These are phyloP conservation scores for Brachionus calyciflorus DNA, from an alignment of 1,140 invertebrate genomes.

Conservation along the genomic window DNA sequence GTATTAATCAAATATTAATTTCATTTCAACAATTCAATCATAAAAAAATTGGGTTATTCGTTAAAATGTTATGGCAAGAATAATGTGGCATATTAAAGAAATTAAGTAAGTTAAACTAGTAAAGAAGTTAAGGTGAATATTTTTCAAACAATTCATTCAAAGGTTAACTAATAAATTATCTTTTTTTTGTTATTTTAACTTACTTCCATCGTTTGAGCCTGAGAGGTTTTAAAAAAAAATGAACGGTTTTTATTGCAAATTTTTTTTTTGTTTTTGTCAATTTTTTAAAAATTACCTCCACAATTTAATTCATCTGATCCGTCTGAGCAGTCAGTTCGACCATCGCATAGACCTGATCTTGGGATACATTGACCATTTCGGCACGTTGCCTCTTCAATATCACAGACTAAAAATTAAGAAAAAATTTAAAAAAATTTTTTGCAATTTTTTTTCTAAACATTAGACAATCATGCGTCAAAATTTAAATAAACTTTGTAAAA, in stretches of 20 bases:
- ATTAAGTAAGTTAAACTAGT: neutral
- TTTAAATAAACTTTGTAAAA: too few relatives aligned
- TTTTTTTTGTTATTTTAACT: neutral
- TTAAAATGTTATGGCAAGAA: too few relatives aligned
- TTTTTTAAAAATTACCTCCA: constrained; percentile 59
- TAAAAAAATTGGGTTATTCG: too few relatives aligned
- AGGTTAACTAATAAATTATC: neutral
- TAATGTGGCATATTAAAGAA: too few relatives aligned
- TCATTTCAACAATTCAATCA: neutral
- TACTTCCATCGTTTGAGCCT: constrained; percentile 1
- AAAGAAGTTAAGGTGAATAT: neutral
- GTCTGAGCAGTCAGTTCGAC: constrained; percentile 77
- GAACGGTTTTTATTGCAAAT: too few relatives aligned
- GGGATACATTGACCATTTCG: constrained; percentile 46
- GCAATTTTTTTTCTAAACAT: too few relatives aligned
- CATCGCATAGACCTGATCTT: constrained; percentile 67
- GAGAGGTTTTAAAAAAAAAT: too few relatives aligned
- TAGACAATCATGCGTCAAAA: too few relatives aligned
- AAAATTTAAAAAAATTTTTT: too few relatives aligned
- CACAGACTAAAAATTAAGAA: constrained; percentile 41
- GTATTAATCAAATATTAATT: neutral
- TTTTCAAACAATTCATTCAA: neutral
- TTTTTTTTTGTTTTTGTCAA: too few relatives aligned
- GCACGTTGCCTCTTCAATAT: constrained; percentile 42
- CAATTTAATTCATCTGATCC: constrained; percentile 83